phyloP scores from a whole-genome alignment of 2,888 invertebrate genomes.

The Lamproptera curius region DNA sequence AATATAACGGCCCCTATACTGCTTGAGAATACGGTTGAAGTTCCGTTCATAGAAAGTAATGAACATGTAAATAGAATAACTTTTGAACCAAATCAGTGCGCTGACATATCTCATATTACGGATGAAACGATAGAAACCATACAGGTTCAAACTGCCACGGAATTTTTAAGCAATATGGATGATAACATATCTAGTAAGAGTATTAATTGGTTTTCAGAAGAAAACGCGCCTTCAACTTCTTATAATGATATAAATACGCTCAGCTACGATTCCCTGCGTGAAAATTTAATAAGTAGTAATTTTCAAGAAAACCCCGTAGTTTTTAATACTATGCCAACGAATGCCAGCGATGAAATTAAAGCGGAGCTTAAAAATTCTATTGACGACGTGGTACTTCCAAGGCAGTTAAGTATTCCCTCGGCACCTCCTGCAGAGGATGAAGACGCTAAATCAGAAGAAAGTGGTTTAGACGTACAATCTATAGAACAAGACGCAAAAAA shows the following conservation, averaged over 20 bases:
- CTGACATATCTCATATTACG: slow-evolving; percentile 52
- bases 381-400: slow-evolving; percentile 41
- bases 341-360: slow-evolving; percentile 59
- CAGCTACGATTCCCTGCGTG: slow-evolving; percentile 38
- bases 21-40: slow-evolving; percentile 58
- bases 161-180: slow-evolving; percentile 39
- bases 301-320: slow-evolving; percentile 45
- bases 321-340: slow-evolving; percentile 48
- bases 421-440: slow-evolving; percentile 53
- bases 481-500: slow-evolving; percentile 69
- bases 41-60: slow-evolving; percentile 39
- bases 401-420: slow-evolving; percentile 47
- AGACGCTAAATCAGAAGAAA: slow-evolving; percentile 56
- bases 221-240: slow-evolving; percentile 14
- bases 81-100: slow-evolving; percentile 38
- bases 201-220: slow-evolving; percentile 48
- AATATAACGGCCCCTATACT: slow-evolving; percentile 64
- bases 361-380: slow-evolving; percentile 49
- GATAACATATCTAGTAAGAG: slow-evolving; percentile 26
- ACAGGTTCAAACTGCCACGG: slow-evolving; percentile 49
- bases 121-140: slow-evolving; percentile 60
- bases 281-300: slow-evolving; percentile 42
- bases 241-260: slow-evolving; percentile 31
- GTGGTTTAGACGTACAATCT: slow-evolving; percentile 60
- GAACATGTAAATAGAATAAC: slow-evolving; percentile 28